Evolutionary conservation across 2,888 invertebrate species (phyloP), one percentile per base, ranked within the genome.

Genomic region (Spodoptera picta): DNA sequence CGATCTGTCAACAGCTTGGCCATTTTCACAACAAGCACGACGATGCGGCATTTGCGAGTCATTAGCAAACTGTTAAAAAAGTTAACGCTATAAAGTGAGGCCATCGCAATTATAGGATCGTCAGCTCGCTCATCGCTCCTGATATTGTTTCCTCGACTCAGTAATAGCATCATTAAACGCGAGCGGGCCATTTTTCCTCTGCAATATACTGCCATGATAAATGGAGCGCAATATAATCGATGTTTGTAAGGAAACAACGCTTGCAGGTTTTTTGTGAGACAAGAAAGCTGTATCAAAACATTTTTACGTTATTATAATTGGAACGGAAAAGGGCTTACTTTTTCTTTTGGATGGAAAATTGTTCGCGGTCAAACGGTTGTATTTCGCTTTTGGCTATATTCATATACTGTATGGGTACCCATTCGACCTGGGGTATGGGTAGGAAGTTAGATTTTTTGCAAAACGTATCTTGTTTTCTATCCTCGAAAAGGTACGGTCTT

Each of bases 121-220:
- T 77, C 67, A 68, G 64, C 49, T 36, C 51, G 43, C 59, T 76
- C 66, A 47, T 36, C 51, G 43, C 59, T 76, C 66, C 76, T 75
- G 74, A 80, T 82, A 83, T 86, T 82, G 83, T 84, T 86, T 83
- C 70, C 74, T 64, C 60, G 54, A 65, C 62, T 73, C 75, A 61
- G 76, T 87, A 87, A 87, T 83, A 79, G 87, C 82, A 77, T 84
- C 85, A 87, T 87, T 86, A 87, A 82, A 82, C 75, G 68, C 58
- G 69, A 60, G 51, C 54, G 49, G 56, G 54, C 65, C 68, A 78
- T 81, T 83, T 84, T 82, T 79, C 76, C 77, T 60, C 69, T 65
- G 69, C 75, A 79, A 80, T 80, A 82, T 77, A 76, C 74, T 65
- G 59, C 60, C 75, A 69, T 84, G 82, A 85, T 82, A 81, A 86